Evolutionary conservation across 2,888 invertebrate species (phyloP).

Genomic region (Adelognathus sp.): DNA sequence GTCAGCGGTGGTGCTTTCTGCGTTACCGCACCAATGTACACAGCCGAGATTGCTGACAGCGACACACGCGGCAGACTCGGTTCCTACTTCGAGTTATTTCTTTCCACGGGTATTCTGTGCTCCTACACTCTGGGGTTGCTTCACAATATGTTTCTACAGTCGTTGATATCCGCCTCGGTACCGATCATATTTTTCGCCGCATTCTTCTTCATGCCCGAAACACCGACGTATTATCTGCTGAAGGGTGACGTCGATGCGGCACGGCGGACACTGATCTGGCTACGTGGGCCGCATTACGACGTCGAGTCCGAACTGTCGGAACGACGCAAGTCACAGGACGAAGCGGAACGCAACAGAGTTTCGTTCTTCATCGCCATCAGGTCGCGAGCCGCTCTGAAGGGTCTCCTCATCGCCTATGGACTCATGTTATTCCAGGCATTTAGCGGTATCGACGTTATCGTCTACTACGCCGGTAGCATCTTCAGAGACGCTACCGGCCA

Average conservation of each 20-base stretch:
- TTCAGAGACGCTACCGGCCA: constrained; percentile 86
- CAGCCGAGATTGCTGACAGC: too few species aligned
- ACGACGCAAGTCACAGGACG: constrained; percentile 84
- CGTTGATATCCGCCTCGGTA: constrained; percentile 86
- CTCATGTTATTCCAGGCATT: constrained; percentile 96
- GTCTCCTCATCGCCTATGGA: constrained; percentile 88
- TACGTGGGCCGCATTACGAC: constrained; percentile 88
- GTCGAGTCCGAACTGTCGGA: constrained; percentile 85
- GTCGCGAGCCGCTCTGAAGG: constrained; percentile 85
- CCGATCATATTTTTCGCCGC: constrained; percentile 87
- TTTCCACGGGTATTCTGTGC: constrained; percentile 91
- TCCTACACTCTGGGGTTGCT: constrained; percentile 87
- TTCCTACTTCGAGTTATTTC: constrained; percentile 93
- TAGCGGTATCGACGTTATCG: constrained; percentile 91
- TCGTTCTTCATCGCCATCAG: constrained; percentile 84
- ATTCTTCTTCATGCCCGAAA: constrained; percentile 93
- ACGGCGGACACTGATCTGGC: constrained; percentile 85
- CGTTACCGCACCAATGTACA: constrained; percentile 91
- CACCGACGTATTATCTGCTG: constrained; percentile 88
- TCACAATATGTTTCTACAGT: constrained; percentile 83
- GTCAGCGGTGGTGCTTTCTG: constrained; percentile 91
- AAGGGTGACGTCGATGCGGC: constrained; percentile 87
- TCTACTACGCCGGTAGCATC: constrained; percentile 90
- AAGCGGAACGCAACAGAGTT: constrained; percentile 82
- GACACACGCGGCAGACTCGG: constrained; percentile 92